Conservation (phyloP, 2,888 invertebrate genomes). For the Aleiodes alternator region DNA sequence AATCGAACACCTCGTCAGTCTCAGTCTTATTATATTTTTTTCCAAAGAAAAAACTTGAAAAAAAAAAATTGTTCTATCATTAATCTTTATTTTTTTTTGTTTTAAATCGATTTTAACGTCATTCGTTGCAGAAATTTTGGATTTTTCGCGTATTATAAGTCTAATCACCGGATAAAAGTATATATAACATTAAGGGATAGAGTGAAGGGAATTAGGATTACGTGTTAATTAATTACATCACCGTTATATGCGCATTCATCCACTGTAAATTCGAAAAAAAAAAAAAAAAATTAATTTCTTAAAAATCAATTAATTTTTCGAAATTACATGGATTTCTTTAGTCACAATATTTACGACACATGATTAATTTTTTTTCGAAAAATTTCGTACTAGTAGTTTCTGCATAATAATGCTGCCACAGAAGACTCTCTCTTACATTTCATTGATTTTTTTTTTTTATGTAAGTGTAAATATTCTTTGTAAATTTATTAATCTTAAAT, state of each 20-base stretch:
- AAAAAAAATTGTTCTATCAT: neutral
- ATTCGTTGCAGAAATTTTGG: slow-evolving; percentile 12
- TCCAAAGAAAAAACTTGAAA: neutral
- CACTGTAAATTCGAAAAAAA: slow-evolving; percentile 6
- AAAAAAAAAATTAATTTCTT: slow-evolving; percentile 23
- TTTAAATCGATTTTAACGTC: neutral
- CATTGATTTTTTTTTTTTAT: slow-evolving; percentile 51
- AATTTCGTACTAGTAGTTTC: slow-evolving; percentile 71
- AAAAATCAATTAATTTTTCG: slow-evolving; percentile 12
- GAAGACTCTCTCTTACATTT: slow-evolving; percentile 63
- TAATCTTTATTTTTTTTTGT: slow-evolving; percentile 29
- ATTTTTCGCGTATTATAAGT: slow-evolving; percentile 55
- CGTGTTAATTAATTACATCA: slow-evolving; percentile 74
- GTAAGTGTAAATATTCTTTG: slow-evolving; percentile 70
- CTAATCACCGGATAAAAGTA: slow-evolving; percentile 72
- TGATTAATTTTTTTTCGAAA: slow-evolving; percentile 63
- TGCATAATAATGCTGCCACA: slow-evolving; percentile 69
- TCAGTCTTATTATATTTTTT: slow-evolving; percentile 30
- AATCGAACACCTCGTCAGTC: slow-evolving; percentile 15
- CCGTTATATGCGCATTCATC: slow-evolving; percentile 56
- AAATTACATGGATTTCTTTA: slow-evolving; percentile 28
- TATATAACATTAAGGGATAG: slow-evolving; percentile 71
- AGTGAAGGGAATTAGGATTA: slow-evolving; percentile 58
- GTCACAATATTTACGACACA: slow-evolving; percentile 62
- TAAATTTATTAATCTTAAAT: slow-evolving; percentile 70